Conservation (phyloP, 2,113 vertebrate genomes). For the Sceloporus tristichus region DNA sequence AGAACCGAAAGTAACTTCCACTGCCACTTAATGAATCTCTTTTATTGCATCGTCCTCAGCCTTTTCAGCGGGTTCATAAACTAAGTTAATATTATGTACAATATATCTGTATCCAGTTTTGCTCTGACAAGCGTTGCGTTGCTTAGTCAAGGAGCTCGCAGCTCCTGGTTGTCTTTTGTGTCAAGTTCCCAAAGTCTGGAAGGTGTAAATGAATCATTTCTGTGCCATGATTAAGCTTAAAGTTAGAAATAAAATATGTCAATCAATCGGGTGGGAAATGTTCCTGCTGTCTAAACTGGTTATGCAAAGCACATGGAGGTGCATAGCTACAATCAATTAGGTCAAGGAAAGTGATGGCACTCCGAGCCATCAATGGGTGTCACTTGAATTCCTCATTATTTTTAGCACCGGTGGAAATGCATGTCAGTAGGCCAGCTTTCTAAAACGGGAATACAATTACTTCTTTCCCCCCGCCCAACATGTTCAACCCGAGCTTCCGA, state of each 20-base stretch:
- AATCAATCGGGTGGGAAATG: conserved; percentile 78
- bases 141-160: conserved; percentile 46
- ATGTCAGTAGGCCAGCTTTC: conserved; percentile 67
- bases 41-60: conserved; percentile 19
- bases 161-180: conserved; percentile 54
- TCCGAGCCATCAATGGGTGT: conserved; percentile 68
- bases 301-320: conserved; percentile 80
- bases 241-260: conserved; percentile 83
- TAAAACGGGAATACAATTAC: conserved; percentile 71
- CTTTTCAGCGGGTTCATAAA: conserved; percentile 48
- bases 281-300: conserved; percentile 78
- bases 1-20: conserved; percentile 53
- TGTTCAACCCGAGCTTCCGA: conserved; percentile 46
- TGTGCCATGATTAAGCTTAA: conserved; percentile 76
- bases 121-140: conserved; percentile 34
- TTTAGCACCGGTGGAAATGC: conserved; percentile 67
- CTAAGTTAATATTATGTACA: conserved; percentile 45
- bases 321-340: conserved; percentile 79
- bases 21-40: conserved; percentile 56
- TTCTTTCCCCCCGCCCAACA: conserved; percentile 32
- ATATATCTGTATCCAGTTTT: conserved; percentile 16
- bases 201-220: conserved; percentile 73
- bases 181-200: conserved; percentile 63
- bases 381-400: conserved; percentile 78
- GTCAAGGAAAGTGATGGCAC: conserved; percentile 74